Evolutionary conservation across 1,140 invertebrate species (phyloP), one percentile per base, ranked within the genome.

Genomic region (Leguminivora glycinivorella): DNA sequence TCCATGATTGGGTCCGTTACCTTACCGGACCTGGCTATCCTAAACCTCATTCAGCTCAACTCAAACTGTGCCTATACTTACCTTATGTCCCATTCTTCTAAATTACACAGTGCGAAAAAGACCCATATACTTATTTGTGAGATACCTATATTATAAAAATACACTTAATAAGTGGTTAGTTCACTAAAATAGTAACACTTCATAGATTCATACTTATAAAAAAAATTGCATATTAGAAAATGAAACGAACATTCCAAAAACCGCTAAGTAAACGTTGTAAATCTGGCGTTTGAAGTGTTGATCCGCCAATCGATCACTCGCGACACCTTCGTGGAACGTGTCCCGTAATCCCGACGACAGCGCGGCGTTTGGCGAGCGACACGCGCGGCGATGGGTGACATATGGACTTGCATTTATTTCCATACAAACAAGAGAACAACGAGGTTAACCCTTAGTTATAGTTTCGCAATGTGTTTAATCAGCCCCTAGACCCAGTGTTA

Each of bases 301-400:
- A 63, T 63, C 58, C 58, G 25, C 25, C 26, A 14, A 63, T 63
- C 58, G 58, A 63, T 63, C 58, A 63, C 26, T 29, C 26, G 29
- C n/a, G 26, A 29, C 40, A 43, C 26, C 58, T 63, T 63, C 58
- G 58, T 63, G 58, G 58, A 63, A 63, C 58, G 58, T 63, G 58
- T 63, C 58, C 14, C 26, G 14, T 63, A 63, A 63, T 63, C 58
- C 26, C 58, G 58, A 31, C 26, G 58, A 63, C 58, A 63, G 25
- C 26, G 3, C 7, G 56, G 25, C 58, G 25, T 63, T 26, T 26
- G 9, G 58, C 25, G 12, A n/a, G 25, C 56, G 12, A 58, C 56
- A 25, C 22, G 25, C 17, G 1, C 17, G 7, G 10, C 47, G 47
- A 52, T 19, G 19, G 4, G 2, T 52, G 0, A 52, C 47, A 52